A percentile compares a stretch with the other conserved stretches of the same genome.
Conservation (phyloP, 2,888 invertebrate genomes). For the Helicoverpa assulta region DNA sequence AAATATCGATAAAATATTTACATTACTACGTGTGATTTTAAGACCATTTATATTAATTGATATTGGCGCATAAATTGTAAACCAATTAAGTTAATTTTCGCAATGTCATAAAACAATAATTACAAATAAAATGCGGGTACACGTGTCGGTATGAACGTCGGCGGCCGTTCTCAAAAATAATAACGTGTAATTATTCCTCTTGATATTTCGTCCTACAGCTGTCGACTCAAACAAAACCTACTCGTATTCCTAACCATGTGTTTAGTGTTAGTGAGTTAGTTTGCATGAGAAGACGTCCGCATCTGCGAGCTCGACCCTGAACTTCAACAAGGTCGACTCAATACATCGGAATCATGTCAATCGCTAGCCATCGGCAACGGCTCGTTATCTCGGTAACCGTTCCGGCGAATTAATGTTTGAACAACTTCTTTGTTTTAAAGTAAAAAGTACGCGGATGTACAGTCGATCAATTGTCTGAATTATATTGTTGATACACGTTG, state of each 20-base stretch:
- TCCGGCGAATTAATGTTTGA: slow-evolving; percentile 46
- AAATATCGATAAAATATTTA: slow-evolving; percentile 13
- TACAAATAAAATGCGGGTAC: slow-evolving; percentile 27
- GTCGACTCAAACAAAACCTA: slow-evolving; percentile 50
- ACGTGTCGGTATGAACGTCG: slow-evolving; percentile 12
- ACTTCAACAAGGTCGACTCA: slow-evolving; percentile 61
- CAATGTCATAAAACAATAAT: slow-evolving; percentile 36
- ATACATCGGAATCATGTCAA: slow-evolving; percentile 58
- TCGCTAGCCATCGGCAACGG: slow-evolving; percentile 37
- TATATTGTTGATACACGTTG: slow-evolving; percentile 50
- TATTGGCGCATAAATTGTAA: slow-evolving; percentile 35
- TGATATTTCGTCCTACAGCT: slow-evolving; percentile 53
- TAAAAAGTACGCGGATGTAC: slow-evolving; percentile 50
- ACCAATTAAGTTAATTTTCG: slow-evolving; percentile 36
- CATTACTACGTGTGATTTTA: slow-evolving; percentile 35
- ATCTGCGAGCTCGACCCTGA: slow-evolving; percentile 63
- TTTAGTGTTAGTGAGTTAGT: slow-evolving; percentile 65
- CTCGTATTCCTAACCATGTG: slow-evolving; percentile 47
- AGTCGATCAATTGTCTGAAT: slow-evolving; percentile 53
- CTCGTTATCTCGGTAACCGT: slow-evolving; percentile 43
- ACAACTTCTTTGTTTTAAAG: slow-evolving; percentile 57
- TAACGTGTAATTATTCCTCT: slow-evolving; percentile 47
- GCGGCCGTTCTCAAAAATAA: slow-evolving; percentile 27
- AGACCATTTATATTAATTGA: slow-evolving; percentile 43
- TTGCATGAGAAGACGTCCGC: slow-evolving; percentile 60